Base-by-base conservation (phyloP, 1,140 invertebrate species). In the Manduca sexta region DNA sequence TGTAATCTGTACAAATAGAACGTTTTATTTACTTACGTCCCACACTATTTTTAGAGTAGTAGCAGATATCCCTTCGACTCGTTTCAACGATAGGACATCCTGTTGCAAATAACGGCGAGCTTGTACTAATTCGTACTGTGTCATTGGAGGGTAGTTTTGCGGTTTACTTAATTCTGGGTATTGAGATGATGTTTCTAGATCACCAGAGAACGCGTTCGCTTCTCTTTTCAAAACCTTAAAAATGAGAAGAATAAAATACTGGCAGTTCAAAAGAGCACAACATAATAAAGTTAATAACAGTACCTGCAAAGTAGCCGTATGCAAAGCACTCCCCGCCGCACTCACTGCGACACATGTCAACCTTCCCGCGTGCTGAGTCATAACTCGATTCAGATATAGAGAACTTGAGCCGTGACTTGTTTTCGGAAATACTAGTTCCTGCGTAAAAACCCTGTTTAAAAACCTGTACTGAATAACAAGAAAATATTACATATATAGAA, bases 31-130 rank as follows among this genome's bases (percentile, higher is more conserved):
- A 88, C 90, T 88, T 74, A 96, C 91, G 86, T 93, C 92, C 95
- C 96, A 98, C 47, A 91, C 90, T 46, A 97, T 89, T 82, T 93
- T 91, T 2, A 97, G 89, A 11, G 93, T 92, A 14, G 93, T 95
- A 2, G 95, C 93, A 45, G 91, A 93, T 49, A 94, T 86, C n/a
- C 94, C 88, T 63, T 92, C 90, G 5, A 95, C 91, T 66, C 95
- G 90, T 59, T 90, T 89, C 43, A 97, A 86, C 52, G 92, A 90
- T 37, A 98, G 90, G 49, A 97, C 92, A 79, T 95, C 94, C 49
- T 92, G 92, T 60, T 93, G 92, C 0, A 97, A 85, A 56, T 93
- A 89, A 60, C 90, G 84, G 52, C 94, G 82, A 10, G 93, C 94
- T 62, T 94, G 91, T 61, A 94, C 93, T 47, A 95, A 78, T 83